Evolutionary conservation across 1,140 invertebrate species (phyloP).

Genomic region (Lepidurus packardi): DNA sequence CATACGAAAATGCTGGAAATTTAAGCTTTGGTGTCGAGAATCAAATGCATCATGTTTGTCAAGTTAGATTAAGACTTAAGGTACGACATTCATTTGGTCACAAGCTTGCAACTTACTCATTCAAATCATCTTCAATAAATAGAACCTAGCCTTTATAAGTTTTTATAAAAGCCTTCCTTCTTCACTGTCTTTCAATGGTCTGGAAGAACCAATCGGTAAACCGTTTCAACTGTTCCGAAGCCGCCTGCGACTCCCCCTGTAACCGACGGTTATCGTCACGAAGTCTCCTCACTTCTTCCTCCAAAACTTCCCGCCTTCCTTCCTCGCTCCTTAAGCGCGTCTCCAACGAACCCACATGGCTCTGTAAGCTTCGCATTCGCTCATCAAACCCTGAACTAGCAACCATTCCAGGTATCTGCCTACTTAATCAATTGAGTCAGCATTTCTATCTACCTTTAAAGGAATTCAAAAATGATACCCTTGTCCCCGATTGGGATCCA

Average conservation of each 20-base stretch:
- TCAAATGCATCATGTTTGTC: not conserved
- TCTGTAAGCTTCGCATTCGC: conserved; percentile 49
- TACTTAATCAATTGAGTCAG: conserved; percentile 38
- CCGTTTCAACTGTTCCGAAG: conserved; percentile 76
- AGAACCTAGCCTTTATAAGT: not conserved
- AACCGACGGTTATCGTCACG: conserved; percentile 76
- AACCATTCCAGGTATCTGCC: conserved; percentile 27
- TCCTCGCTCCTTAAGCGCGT: conserved; percentile 57
- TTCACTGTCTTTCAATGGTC: conserved; percentile 66
- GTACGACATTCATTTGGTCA: not conserved
- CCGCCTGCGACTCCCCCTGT: conserved; percentile 80
- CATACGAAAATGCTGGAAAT: not conserved
- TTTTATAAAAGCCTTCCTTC: not conserved
- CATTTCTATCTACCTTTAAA: not conserved
- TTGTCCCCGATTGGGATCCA: conserved; percentile 40
- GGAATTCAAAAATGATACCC: not conserved
- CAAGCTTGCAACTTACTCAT: not conserved
- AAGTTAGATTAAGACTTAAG: conserved; percentile 24
- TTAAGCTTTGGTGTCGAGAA: conserved; percentile 18
- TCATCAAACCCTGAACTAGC: conserved; percentile 29
- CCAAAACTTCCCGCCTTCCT: conserved; percentile 54
- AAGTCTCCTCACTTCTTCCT: conserved; percentile 65
- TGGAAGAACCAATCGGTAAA: conserved; percentile 92
- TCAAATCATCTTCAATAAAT: not conserved
- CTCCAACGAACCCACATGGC: conserved; percentile 59